Conservation (phyloP, 1,140 invertebrate species). For the Lordiphosa stackelbergi region DNA sequence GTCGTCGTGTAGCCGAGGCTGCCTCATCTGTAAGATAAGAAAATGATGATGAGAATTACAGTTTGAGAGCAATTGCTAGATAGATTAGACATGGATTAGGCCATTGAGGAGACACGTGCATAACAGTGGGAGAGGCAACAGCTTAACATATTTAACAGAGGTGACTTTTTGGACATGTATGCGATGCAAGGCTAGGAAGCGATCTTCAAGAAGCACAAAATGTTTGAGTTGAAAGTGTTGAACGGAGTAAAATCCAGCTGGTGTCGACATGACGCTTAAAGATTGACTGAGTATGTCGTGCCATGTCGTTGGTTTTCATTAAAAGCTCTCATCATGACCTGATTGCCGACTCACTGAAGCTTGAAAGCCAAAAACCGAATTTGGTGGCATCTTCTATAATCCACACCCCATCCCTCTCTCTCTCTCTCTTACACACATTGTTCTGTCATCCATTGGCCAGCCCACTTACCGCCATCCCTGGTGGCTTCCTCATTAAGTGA, state of each 20-base stretch:
- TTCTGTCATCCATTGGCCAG: conserved; percentile 10
- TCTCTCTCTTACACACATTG: background rate
- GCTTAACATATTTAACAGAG: conserved; percentile 59
- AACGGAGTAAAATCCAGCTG: conserved; percentile 8
- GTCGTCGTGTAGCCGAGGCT: conserved; percentile 60
- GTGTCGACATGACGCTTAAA: conserved; percentile 15
- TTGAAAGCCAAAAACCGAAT: conserved; percentile 35
- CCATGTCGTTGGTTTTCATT: background rate
- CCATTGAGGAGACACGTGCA: conserved; percentile 37
- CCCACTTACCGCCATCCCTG: conserved; percentile 74
- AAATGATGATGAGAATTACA: background rate
- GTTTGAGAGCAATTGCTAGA: background rate
- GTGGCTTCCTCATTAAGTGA: conserved; percentile 80
- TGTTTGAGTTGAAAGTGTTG: conserved; percentile 47
- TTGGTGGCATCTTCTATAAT: conserved; percentile 9
- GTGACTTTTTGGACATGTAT: conserved; percentile 23
- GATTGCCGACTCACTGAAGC: conserved; percentile 38
- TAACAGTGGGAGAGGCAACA: conserved; percentile 13
- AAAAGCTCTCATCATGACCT: conserved; percentile 1
- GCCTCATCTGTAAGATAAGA: conserved; percentile 71
- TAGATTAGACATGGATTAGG: background rate
- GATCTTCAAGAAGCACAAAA: conserved; percentile 26
- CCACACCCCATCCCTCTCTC: too few species aligned
- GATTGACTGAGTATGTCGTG: conserved; percentile 26
- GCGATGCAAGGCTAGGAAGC: conserved; percentile 16